These are phyloP conservation scores for Gorsachius magnificus DNA, from an alignment of 2,797 vertebrate genomes.

Conservation along the genomic window DNA sequence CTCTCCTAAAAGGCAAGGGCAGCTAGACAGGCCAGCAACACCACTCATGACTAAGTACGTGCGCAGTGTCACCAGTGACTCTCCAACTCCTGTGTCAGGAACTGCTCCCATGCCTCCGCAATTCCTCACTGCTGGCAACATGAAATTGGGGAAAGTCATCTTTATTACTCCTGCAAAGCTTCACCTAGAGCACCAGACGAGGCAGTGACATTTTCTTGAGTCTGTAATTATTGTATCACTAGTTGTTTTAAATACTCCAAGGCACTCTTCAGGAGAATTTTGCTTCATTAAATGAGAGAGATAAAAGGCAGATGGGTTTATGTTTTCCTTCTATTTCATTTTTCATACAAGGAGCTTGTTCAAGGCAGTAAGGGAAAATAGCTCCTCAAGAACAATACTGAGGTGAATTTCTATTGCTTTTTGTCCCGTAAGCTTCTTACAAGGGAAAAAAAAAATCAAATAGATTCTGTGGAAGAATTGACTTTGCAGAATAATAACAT, in stretches of 20 bases:
- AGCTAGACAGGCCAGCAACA: neutral
- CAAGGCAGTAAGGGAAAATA: conserved; percentile 7
- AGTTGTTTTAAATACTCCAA: conserved; percentile 20
- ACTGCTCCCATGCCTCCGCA: rapidly evolving
- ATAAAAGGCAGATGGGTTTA: neutral
- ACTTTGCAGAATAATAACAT: conserved; percentile 55
- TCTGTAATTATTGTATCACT: neutral
- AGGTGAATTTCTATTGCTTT: conserved; percentile 63
- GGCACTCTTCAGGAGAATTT: neutral
- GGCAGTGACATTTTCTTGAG: neutral
- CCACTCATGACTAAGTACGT: rapidly evolving
- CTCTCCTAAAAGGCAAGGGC: neutral
- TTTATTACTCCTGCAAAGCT: neutral
- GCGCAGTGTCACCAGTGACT: neutral
- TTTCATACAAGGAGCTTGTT: conserved; percentile 6
- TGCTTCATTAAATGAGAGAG: neutral
- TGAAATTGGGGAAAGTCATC: neutral
- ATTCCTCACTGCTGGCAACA: neutral
- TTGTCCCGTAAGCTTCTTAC: conserved; percentile 60
- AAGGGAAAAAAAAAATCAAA: conserved; percentile 57
- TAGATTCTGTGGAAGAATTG: conserved; percentile 43
- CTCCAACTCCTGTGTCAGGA: neutral
- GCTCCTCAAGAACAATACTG: conserved; percentile 41
- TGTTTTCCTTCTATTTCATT: conserved; percentile 7
- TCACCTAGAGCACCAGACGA: neutral